Conservation (phyloP, 2,113 vertebrate species). For the Nibea albiflora region DNA sequence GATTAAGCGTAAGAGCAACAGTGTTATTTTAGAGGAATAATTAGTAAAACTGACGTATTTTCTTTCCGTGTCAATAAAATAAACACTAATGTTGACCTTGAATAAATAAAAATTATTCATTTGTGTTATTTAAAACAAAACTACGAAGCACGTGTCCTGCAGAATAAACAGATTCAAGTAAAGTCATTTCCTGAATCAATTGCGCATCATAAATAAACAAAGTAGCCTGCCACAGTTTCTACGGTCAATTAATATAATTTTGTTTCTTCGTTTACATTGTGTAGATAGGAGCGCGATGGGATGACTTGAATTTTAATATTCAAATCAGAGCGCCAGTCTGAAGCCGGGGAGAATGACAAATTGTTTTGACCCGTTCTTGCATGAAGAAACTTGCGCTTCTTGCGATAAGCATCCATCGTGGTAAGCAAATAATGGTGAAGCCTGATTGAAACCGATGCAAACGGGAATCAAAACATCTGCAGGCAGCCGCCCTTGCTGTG, state of each 20-base stretch:
- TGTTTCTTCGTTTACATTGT: constrained; percentile 75
- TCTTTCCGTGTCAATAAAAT: constrained; percentile 1
- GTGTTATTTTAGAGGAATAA: background rate
- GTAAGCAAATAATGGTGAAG: constrained; percentile 75
- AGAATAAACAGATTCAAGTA: constrained; percentile 42
- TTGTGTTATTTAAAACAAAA: constrained; percentile 35
- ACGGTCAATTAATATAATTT: constrained; percentile 74
- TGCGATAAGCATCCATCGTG: constrained; percentile 63
- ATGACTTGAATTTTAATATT: constrained; percentile 78
- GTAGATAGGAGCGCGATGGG: constrained; percentile 53
- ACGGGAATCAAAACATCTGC: constrained; percentile 70
- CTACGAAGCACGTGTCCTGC: background rate
- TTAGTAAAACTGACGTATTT: background rate
- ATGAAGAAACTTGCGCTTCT: constrained; percentile 70
- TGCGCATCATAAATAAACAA: constrained; percentile 55
- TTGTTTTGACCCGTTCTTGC: constrained; percentile 65
- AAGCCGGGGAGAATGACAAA: constrained; percentile 63
- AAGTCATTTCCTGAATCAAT: constrained; percentile 45
- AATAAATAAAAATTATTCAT: constrained; percentile 25
- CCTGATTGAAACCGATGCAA: constrained; percentile 72
- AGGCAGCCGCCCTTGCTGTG: constrained; percentile 14
- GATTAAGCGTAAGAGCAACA: background rate
- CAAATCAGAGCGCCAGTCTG: constrained; percentile 74
- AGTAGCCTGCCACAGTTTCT: constrained; percentile 48
- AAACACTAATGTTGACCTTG: background rate